phyloP scores from a whole-genome alignment of 2,113 vertebrate genomes.

The Oxygymnocypris stewartii region DNA sequence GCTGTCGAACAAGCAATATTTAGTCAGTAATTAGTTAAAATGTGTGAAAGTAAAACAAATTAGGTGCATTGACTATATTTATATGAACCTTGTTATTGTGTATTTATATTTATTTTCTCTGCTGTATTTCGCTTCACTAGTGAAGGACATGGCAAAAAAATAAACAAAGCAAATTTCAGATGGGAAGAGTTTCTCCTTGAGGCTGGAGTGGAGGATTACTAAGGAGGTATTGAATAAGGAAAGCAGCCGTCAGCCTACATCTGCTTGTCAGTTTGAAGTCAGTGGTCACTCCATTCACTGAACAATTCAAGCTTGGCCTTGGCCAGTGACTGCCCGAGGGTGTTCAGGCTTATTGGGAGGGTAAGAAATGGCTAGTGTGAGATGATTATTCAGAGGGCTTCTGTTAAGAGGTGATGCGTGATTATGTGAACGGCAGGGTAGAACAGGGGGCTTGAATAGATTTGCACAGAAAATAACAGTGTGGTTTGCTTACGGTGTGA shows the following conservation, averaged over 20 bases:
- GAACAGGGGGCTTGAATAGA: neutral
- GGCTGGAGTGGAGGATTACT: conserved; percentile 1
- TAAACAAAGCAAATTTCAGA: neutral
- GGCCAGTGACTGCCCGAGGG: neutral
- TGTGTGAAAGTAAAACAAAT: neutral
- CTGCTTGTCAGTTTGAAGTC: conserved; percentile 34
- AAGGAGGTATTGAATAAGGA: conserved; percentile 12
- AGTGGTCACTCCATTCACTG: conserved; percentile 1
- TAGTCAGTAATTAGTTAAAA: neutral
- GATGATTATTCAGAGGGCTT: conserved; percentile 1
- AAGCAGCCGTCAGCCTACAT: conserved; percentile 18
- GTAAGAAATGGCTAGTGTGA: conserved; percentile 3
- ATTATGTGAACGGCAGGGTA: neutral
- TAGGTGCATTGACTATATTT: neutral
- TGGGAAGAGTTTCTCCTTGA: conserved; percentile 15
- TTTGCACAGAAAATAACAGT: neutral
- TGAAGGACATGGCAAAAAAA: neutral
- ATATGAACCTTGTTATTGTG: neutral
- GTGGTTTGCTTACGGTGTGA: neutral
- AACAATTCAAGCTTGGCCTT: neutral
- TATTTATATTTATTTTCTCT: neutral
- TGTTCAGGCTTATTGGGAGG: neutral
- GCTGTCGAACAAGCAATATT: neutral
- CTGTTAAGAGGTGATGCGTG: neutral
- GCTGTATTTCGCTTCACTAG: neutral